These are phyloP conservation scores for Euura lappo DNA, from an alignment of 1,140 invertebrate species.

Conservation along the genomic window DNA sequence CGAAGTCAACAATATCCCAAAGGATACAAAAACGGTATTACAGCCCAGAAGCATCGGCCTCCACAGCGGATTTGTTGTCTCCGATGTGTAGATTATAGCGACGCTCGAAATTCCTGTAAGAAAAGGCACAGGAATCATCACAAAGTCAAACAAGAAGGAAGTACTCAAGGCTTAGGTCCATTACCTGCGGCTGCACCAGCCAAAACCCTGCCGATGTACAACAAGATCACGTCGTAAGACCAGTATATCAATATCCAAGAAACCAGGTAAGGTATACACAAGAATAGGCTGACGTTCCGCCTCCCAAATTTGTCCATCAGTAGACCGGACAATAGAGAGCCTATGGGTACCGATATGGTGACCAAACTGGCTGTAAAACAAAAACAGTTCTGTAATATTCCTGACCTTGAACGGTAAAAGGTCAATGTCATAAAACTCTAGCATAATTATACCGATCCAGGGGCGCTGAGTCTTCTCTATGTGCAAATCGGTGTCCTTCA, in stretches of 20 bases:
- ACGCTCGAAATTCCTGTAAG: slow-evolving; percentile 60
- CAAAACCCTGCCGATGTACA: slow-evolving; percentile 60
- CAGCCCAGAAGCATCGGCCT: slow-evolving; percentile 63
- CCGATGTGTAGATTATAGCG: slow-evolving; percentile 63
- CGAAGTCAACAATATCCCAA: slow-evolving; percentile 65
- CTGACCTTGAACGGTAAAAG: no score
- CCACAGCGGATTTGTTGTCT: slow-evolving; percentile 62
- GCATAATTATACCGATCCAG: not conserved
- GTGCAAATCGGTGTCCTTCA: slow-evolving; percentile 38
- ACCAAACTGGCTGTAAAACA: slow-evolving; percentile 62
- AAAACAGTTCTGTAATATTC: no score
- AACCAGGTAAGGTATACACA: slow-evolving; percentile 62
- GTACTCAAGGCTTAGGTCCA: slow-evolving; percentile 3
- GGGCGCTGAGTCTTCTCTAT: slow-evolving; percentile 23
- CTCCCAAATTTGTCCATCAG: slow-evolving; percentile 72
- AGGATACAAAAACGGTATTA: slow-evolving; percentile 64
- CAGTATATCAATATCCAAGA: slow-evolving; percentile 65
- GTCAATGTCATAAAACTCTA: no score
- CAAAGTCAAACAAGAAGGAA: no score
- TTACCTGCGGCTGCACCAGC: slow-evolving; percentile 60
- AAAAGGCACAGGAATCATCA: not conserved
- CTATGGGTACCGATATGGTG: slow-evolving; percentile 62
- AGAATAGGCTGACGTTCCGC: slow-evolving; percentile 62
- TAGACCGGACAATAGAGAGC: slow-evolving; percentile 61
- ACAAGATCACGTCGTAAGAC: slow-evolving; percentile 47